Evolutionary conservation across 2,113 vertebrate genomes (phyloP).

Genomic region (Tachycineta bicolor): DNA sequence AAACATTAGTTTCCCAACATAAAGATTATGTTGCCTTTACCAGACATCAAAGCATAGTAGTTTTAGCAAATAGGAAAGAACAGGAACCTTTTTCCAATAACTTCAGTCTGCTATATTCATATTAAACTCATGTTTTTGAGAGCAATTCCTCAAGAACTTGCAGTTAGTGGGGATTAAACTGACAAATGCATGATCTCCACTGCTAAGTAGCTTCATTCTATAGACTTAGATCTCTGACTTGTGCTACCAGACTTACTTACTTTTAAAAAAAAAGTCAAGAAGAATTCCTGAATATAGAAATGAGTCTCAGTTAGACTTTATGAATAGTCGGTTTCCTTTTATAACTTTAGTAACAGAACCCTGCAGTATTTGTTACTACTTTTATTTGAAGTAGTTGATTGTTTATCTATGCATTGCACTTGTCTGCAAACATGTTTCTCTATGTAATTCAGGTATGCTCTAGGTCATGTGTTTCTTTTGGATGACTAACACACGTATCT

Average conservation of each 20-base stretch:
- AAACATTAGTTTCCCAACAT: neutral
- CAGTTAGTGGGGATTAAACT: neutral
- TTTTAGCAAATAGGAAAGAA: neutral
- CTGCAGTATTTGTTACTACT: neutral
- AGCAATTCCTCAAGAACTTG: neutral
- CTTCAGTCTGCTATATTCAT: neutral
- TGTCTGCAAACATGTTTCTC: neutral
- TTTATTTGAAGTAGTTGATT: neutral
- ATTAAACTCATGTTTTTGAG: neutral
- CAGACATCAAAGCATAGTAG: neutral
- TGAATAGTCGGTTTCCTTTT: neutral
- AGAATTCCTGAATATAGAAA: neutral
- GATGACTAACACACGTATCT: rapidly evolving
- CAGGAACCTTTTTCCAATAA: neutral
- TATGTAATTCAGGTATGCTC: neutral
- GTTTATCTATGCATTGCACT: neutral
- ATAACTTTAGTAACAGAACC: neutral
- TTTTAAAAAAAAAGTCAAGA: neutral
- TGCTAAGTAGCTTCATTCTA: neutral
- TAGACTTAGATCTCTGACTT: neutral
- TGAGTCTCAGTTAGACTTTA: neutral
- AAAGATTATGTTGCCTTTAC: neutral
- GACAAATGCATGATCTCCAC: neutral
- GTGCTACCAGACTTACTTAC: neutral
- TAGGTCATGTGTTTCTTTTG: neutral